Percentiles rank a stretch among this genome's conserved stretches.
These are phyloP conservation scores for Drosophila lowei DNA, from an alignment of 1,140 invertebrate genomes.

Conservation along the genomic window DNA sequence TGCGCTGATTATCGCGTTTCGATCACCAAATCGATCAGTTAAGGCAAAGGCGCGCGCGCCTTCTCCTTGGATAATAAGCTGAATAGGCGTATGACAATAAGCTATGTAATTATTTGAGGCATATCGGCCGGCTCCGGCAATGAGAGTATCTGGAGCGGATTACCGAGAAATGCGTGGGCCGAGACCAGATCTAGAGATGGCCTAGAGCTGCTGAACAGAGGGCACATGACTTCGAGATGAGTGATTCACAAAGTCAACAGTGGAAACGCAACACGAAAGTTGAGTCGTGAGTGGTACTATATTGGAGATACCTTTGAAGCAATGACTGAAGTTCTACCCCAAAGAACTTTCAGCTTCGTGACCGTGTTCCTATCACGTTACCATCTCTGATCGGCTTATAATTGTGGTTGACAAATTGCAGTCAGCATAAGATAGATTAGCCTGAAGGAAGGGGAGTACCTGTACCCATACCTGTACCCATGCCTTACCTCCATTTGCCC, in stretches of 20 bases:
- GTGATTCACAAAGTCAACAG: background rate
- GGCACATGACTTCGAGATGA: slow-evolving; percentile 18
- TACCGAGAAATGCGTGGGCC: slow-evolving; percentile 69
- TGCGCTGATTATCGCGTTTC: slow-evolving; percentile 60
- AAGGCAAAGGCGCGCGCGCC: slow-evolving; percentile 53
- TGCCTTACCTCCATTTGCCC: slow-evolving; percentile 7
- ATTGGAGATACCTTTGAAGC: no score
- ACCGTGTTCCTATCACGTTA: slow-evolving; percentile 9
- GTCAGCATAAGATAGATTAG: slow-evolving; percentile 75
- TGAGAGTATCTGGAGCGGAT: slow-evolving; percentile 65
- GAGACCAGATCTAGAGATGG: slow-evolving; percentile 18
- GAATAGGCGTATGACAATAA: slow-evolving; percentile 81
- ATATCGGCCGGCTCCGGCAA: slow-evolving; percentile 51
- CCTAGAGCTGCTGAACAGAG: slow-evolving; percentile 3
- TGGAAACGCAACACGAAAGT: background rate
- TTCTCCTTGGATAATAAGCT: slow-evolving; percentile 73
- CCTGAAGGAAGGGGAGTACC: slow-evolving; percentile 35
- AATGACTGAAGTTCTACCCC: no score
- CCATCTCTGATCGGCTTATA: slow-evolving; percentile 30
- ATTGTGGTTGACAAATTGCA: slow-evolving; percentile 78
- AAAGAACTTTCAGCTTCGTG: no score
- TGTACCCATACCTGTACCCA: slow-evolving; percentile 6
- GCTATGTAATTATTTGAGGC: slow-evolving; percentile 77
- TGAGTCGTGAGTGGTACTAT: no score
- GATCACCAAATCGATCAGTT: slow-evolving; percentile 79